Percentiles rank a stretch among this genome's conserved stretches.
Evolutionary conservation across 2,113 vertebrate species (phyloP).

Genomic region (Meriones unguiculatus): DNA sequence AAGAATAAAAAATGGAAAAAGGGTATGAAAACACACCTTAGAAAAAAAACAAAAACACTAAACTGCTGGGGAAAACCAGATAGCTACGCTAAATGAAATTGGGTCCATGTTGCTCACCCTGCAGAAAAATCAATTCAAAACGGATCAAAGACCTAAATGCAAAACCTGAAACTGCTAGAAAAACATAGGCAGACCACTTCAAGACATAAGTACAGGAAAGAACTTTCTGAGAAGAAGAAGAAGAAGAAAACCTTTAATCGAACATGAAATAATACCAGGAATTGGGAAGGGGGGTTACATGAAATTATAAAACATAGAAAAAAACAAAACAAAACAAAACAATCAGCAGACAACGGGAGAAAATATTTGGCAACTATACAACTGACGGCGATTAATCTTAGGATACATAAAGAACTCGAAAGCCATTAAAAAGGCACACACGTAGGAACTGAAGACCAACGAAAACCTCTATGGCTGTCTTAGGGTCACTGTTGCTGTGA

Average conservation of each 20-base stretch:
- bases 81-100: not conserved
- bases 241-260: not conserved
- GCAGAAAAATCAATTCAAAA: not conserved
- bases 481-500: not conserved
- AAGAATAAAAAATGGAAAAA: not conserved
- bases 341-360: not conserved
- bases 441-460: conserved; percentile 91
- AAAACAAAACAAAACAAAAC: not conserved
- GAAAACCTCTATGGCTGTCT: conserved; percentile 87
- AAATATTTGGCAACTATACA: not conserved
- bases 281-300: not conserved
- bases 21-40: not conserved
- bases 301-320: not conserved
- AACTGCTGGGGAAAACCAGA: not conserved
- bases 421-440: conserved; percentile 89
- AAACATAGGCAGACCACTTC: not conserved
- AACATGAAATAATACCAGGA: not conserved
- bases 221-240: not conserved
- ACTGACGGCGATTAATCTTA: not conserved
- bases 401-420: conserved; percentile 54
- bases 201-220: not conserved
- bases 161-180: not conserved
- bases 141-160: not conserved
- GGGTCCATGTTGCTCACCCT: not conserved
- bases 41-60: not conserved